Conservation (phyloP, 1,140 invertebrate species). For the Drosophila pachea region DNA sequence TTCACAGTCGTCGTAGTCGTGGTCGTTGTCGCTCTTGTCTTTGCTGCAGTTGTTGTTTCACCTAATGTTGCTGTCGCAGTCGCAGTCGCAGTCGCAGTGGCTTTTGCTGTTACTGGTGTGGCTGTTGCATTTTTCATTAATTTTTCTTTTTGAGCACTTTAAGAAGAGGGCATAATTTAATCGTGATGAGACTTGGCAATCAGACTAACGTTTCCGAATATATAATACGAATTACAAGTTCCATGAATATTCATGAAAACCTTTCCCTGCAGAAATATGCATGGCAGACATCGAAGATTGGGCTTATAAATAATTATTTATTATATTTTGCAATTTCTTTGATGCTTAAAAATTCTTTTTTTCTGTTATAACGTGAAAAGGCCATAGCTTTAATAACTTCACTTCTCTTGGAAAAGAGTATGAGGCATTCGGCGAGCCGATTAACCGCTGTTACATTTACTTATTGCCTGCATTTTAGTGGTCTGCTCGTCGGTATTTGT, state of each 20-base stretch:
- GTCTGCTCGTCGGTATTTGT: constrained; percentile 40
- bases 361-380: no score
- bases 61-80: constrained; percentile 7
- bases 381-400: no score
- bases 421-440: no score
- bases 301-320: no score
- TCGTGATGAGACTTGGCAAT: constrained; percentile 42
- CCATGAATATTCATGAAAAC: constrained; percentile 30
- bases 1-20: constrained; percentile 20
- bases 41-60: constrained; percentile 15
- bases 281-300: not conserved
- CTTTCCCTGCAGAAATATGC: not conserved
- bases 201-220: constrained; percentile 29
- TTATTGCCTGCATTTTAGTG: constrained; percentile 23
- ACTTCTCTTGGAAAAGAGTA: no score
- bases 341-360: not conserved
- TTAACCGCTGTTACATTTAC: not conserved
- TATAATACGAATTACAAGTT: constrained; percentile 10
- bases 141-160: constrained; percentile 23
- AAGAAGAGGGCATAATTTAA: constrained; percentile 37
- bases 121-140: constrained; percentile 45
- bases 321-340: not conserved
- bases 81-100: constrained; percentile 19
- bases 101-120: not conserved
- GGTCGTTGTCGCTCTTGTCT: constrained; percentile 16